Conservation (phyloP, 2,113 vertebrate genomes). For the Phalacrocorax aristotelis region DNA sequence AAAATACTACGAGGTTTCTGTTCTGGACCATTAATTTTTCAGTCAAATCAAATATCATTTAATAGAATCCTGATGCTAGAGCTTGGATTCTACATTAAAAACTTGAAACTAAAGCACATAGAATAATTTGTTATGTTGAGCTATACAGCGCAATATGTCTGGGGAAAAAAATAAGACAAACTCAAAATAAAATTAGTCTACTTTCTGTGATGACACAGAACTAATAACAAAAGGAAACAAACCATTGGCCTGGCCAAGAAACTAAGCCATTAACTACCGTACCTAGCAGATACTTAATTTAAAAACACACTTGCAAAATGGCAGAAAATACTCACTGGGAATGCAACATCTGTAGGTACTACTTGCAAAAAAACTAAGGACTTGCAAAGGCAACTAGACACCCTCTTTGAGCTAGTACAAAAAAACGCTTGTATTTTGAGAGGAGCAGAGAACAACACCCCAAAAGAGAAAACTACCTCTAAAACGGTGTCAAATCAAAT, state of each 20-base stretch:
- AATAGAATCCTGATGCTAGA: constrained; percentile 84
- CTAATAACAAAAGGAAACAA: constrained; percentile 71
- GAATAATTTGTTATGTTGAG: constrained; percentile 81
- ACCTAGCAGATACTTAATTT: constrained; percentile 2
- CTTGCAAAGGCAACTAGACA: not conserved
- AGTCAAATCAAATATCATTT: constrained; percentile 83
- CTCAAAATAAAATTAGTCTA: constrained; percentile 63
- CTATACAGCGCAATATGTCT: constrained; percentile 74
- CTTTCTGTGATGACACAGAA: constrained; percentile 69
- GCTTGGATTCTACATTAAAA: constrained; percentile 79
- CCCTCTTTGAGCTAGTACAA: not conserved
- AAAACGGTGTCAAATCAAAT: not conserved
- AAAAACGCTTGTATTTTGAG: not conserved
- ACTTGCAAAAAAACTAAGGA: not conserved
- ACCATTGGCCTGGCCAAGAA: constrained; percentile 47
- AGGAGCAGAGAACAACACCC: not conserved
- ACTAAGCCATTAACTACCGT: constrained; percentile 35
- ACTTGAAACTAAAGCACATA: constrained; percentile 76
- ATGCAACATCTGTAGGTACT: not conserved
- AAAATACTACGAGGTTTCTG: constrained; percentile 74
- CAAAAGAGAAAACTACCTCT: not conserved
- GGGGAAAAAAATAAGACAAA: constrained; percentile 63
- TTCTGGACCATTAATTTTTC: constrained; percentile 83
- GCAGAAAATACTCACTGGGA: not conserved
- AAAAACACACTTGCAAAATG: not conserved